Percentiles rank a stretch among this genome's conserved stretches.
Conservation (phyloP, 35 echinoderm and acorn worm genomes). For the Apostichopus californicus region DNA sequence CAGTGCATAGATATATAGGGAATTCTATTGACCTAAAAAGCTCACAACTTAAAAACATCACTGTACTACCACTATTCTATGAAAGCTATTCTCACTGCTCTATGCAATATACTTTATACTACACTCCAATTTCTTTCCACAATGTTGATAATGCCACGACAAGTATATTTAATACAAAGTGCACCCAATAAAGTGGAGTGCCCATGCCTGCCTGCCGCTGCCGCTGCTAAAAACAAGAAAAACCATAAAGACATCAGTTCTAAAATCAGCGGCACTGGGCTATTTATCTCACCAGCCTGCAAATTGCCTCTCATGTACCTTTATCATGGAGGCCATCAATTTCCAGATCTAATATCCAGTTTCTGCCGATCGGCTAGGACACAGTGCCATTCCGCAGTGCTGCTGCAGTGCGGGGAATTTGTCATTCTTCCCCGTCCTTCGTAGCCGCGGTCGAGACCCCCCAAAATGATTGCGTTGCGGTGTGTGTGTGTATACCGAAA, state of each 20-base stretch:
- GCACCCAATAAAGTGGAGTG: conserved; percentile 17
- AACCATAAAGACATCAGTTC: conserved; percentile 15
- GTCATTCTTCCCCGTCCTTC: too few relatives aligned
- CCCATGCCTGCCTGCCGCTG: background rate
- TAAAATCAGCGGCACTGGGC: conserved; percentile 22
- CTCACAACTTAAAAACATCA: too few relatives aligned
- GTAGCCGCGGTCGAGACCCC: too few relatives aligned
- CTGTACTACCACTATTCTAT: too few relatives aligned
- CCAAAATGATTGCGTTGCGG: too few relatives aligned
- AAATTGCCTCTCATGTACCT: conserved; percentile 41
- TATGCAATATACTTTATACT: too few relatives aligned
- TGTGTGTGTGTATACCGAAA: too few relatives aligned
- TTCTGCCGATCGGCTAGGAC: background rate
- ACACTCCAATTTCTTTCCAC: background rate
- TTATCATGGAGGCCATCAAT: conserved; percentile 2
- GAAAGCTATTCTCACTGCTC: too few relatives aligned
- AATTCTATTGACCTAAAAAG: too few relatives aligned
- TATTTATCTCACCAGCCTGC: conserved; percentile 36
- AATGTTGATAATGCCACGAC: background rate
- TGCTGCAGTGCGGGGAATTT: too few relatives aligned
- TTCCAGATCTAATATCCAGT: conserved; percentile 31
- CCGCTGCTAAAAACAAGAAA: conserved; percentile 11
- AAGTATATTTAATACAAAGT: background rate
- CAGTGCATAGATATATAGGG: too few relatives aligned
- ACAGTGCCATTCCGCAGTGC: too few relatives aligned